Evolutionary conservation across 2,113 vertebrate species (phyloP), one percentile per base, ranked within the genome.

Genomic region (Podarcis raffonei): DNA sequence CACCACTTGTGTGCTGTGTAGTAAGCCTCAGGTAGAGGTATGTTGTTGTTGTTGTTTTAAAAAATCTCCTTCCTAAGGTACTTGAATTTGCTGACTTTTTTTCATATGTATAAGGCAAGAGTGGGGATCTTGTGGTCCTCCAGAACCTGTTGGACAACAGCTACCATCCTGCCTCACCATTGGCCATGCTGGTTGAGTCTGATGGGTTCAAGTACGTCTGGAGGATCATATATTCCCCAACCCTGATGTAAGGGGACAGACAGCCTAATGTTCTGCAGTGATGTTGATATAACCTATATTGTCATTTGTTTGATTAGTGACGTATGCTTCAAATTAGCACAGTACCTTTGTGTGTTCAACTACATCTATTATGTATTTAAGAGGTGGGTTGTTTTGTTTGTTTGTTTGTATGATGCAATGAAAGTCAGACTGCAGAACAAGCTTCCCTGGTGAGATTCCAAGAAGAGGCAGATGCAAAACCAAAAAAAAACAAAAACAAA

Each of bases 281-380:
- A 20, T 82, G 0, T 5, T 87, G 82, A 81, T 83, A 42, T 25
- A 6, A 5, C 32, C 22, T 2, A 62, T 42, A 27, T 80, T 74
- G 2, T 1, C 65, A 65, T 83, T 18, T 13, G 9, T 72, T 84
- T 84, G 27, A 72, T 72, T n/a, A 9, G 59, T 84, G 30, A 83
- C 25, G 84, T 92, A 66, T n/a, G 1, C 8, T 89, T 89, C n/a
- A 90, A 35, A 92, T 87, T 71, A 80, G 35, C 6, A 72, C 12
- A 37, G 68, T 81, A 23, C 6, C 32, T 78, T 89, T 89, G 0
- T 86, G 92, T 72, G 11, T 25, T 92, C 78, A 69, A 16, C 30
- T 84, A 39, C 59, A 83, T 20, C 30, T 13, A 66, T 37, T 83
- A 42, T 62, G 4, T 32, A 69, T 32, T 39, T 35, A 87, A 83